Conservation (phyloP, 2,113 vertebrate genomes). For the Indri indri region DNA sequence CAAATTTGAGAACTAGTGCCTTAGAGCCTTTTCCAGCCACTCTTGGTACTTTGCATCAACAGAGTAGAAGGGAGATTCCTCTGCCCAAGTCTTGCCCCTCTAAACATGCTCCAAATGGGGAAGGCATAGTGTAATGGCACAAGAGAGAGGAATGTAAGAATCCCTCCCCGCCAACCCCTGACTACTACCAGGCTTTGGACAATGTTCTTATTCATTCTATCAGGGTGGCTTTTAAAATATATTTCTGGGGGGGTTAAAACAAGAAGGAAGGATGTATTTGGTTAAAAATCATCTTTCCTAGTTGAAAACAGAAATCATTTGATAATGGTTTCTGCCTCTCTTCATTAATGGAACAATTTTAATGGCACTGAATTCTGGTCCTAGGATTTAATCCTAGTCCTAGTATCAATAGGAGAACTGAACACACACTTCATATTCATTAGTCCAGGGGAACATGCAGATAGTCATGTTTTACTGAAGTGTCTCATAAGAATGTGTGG, state of each 20-base stretch:
- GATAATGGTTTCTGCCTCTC: not conserved
- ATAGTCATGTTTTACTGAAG: not conserved
- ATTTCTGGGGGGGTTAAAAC: not conserved
- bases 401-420: not conserved
- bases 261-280: not conserved
- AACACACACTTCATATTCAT: not conserved
- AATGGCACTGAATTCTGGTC: not conserved
- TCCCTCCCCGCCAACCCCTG: not conserved
- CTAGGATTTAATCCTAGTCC: not conserved
- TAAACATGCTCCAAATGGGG: not conserved
- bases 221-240: not conserved
- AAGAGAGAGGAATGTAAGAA: not conserved
- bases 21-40: not conserved
- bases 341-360: not conserved
- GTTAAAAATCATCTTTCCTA: not conserved
- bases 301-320: not conserved
- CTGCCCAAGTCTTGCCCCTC: not conserved
- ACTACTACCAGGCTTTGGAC: not conserved
- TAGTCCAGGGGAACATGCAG: not conserved
- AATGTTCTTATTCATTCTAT: not conserved
- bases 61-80: not conserved
- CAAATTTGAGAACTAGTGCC: not conserved
- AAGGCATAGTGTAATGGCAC: not conserved
- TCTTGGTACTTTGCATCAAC: not conserved
- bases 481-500: not conserved